Evolutionary conservation across 1,140 invertebrate species (phyloP), one percentile per base, ranked within the genome.

Genomic region (Tribolium madens): DNA sequence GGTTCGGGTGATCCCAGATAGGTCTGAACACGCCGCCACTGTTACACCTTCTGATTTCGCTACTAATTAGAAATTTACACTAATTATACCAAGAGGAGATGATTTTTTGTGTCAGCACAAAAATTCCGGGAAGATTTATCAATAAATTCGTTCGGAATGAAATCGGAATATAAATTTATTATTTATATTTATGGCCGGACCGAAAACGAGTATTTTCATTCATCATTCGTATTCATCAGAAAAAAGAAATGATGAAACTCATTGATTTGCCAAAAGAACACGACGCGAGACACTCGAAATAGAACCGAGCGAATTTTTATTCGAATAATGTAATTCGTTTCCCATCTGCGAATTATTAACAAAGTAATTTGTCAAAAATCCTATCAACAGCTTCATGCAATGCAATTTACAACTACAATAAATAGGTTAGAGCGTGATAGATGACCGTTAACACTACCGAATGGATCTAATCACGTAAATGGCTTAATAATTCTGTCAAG

Each of bases 1-100:
- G 57, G 48, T 73, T 74, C 26, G 18, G 53, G 75, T 76, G 75
- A 76, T 76, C 64, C 47, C 57, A 64, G 57, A 64, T 64, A 64
- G 57, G 21, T 64, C 57, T 64, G 57, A 64, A 64, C 57, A 64
- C 57, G 57, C 57, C 57, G 57, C 57, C 57, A 33, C 57, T 64
- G 57, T 21, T 64, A 12, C 57, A 64, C 57, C 52, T 57, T 18
- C 18, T 57, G 53, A 60, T 60, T 60, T 21, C 53, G 53, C 53
- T 9, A 64, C 57, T 64, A 64, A 64, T 64, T 64, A 64, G 57
- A 42, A 42, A 42, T 42, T 42, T 42, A 42, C 36, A 42, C 36
- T 10, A 36, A 36, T 36, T 36, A 36, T 21, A 21, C 18, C 18
- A 3, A 1, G 21, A 26, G 21, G 3, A 5, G n/a, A 42, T 4